These are phyloP conservation scores for Camponotus pennsylvanicus DNA, from an alignment of 1,140 invertebrate genomes.

Conservation along the genomic window DNA sequence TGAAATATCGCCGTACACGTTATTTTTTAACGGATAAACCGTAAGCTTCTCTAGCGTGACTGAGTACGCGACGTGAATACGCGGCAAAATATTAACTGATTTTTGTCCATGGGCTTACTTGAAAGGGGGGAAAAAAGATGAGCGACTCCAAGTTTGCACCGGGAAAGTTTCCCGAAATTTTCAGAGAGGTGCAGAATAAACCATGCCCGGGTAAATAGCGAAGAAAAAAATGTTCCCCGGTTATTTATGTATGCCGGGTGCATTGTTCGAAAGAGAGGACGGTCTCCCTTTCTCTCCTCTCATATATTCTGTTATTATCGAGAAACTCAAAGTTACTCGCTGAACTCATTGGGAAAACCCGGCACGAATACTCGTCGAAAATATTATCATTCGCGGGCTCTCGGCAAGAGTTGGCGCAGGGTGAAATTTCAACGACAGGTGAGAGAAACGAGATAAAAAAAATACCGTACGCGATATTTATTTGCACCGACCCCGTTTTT, in stretches of 20 bases:
- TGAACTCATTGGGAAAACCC: constrained; percentile 53
- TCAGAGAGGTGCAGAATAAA: constrained; percentile 31
- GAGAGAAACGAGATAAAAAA: constrained; percentile 45
- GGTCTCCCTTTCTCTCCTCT: neutral
- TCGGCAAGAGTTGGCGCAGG: constrained; percentile 28
- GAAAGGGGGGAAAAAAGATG: constrained; percentile 24
- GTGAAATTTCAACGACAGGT: constrained; percentile 53
- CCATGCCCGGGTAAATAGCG: neutral
- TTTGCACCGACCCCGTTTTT: constrained; percentile 28
- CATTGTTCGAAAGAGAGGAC: constrained; percentile 45
- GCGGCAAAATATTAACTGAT: constrained; percentile 61
- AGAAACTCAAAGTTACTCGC: constrained; percentile 53
- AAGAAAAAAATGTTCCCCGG: constrained; percentile 18
- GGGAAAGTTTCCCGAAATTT: constrained; percentile 50
- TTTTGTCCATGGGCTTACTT: constrained; percentile 1
- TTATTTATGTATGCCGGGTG: constrained; percentile 57
- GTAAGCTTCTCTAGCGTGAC: constrained; percentile 51
- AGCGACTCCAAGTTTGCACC: constrained; percentile 39
- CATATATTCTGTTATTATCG: constrained; percentile 60
- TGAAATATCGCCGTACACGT: constrained; percentile 55
- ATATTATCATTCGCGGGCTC: constrained; percentile 59
- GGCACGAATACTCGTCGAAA: constrained; percentile 38
- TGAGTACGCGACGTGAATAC: constrained; percentile 57
- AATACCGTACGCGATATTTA: constrained; percentile 49
- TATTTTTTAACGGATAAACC: constrained; percentile 62